Conservation (phyloP, 2,888 invertebrate genomes). For the Bhutanitis thaidina region DNA sequence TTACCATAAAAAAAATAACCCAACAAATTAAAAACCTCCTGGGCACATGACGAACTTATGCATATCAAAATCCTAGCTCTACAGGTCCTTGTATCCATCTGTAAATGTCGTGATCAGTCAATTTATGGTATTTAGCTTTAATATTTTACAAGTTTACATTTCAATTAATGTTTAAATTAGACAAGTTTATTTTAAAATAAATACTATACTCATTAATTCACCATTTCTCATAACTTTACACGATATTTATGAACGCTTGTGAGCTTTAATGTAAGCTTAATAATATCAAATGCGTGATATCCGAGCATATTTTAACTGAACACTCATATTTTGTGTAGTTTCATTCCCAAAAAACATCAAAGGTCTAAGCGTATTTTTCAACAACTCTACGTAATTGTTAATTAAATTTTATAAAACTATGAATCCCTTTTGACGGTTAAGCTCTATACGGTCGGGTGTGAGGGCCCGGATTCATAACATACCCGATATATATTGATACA, state of each 20-base stretch:
- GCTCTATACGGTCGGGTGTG: no score
- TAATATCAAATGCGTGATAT: constrained; percentile 19
- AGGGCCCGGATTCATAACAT: no score
- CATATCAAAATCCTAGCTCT: no score
- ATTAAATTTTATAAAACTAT: background rate
- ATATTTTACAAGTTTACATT: no score
- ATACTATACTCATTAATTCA: constrained; percentile 9
- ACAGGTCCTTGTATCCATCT: no score
- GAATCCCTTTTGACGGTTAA: background rate
- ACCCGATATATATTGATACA: no score
- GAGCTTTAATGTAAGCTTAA: constrained; percentile 12
- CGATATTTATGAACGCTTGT: constrained; percentile 4
- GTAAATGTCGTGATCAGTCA: no score
- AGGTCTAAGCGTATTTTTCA: background rate
- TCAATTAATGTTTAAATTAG: no score
- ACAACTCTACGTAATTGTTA: background rate
- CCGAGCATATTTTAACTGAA: constrained; percentile 6
- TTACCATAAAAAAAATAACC: no score
- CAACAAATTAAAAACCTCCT: no score
- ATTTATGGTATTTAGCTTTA: no score
- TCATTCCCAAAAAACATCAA: constrained; percentile 6
- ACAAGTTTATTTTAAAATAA: constrained; percentile 4
- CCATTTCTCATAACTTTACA: constrained; percentile 12
- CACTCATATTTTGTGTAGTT: constrained; percentile 12
- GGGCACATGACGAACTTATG: no score